Evolutionary conservation across 2,888 invertebrate species (phyloP).

Genomic region (Nemoura dubitans): DNA sequence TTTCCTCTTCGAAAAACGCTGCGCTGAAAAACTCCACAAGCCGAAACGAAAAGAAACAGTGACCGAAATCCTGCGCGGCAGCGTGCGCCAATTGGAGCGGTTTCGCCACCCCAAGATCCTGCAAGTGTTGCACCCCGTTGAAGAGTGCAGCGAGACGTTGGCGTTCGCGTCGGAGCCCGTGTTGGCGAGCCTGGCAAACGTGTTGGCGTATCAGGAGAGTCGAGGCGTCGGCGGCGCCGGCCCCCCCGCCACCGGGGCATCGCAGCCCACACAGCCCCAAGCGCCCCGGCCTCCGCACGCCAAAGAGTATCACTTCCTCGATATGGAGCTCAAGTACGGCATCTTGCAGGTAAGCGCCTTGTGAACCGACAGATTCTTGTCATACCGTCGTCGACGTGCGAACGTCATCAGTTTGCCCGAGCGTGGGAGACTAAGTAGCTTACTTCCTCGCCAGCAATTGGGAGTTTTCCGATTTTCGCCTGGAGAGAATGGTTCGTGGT

Average conservation of each 20-base stretch:
- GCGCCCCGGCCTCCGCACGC: slow-evolving; percentile 70
- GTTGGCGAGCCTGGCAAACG: slow-evolving; percentile 87
- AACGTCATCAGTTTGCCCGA: slow-evolving; percentile 1
- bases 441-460: not conserved
- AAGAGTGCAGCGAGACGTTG: slow-evolving; percentile 86
- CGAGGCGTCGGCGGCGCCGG: slow-evolving; percentile 57
- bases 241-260: slow-evolving; percentile 56
- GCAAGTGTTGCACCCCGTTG: slow-evolving; percentile 75
- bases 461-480: not conserved
- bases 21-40: slow-evolving; percentile 91
- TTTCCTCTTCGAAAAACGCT: slow-evolving; percentile 92
- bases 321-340: slow-evolving; percentile 93
- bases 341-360: slow-evolving; percentile 79
- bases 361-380: slow-evolving; percentile 9
- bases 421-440: not conserved
- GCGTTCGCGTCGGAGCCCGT: slow-evolving; percentile 96
- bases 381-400: not conserved
- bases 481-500: not conserved
- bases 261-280: slow-evolving; percentile 57
- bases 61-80: slow-evolving; percentile 83
- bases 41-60: slow-evolving; percentile 92
- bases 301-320: slow-evolving; percentile 87
- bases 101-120: slow-evolving; percentile 87
- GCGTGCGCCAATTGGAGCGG: slow-evolving; percentile 81
- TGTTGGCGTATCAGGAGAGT: slow-evolving; percentile 82